Conservation (phyloP, 2,113 vertebrate genomes). For the Gopherus flavomarginatus region DNA sequence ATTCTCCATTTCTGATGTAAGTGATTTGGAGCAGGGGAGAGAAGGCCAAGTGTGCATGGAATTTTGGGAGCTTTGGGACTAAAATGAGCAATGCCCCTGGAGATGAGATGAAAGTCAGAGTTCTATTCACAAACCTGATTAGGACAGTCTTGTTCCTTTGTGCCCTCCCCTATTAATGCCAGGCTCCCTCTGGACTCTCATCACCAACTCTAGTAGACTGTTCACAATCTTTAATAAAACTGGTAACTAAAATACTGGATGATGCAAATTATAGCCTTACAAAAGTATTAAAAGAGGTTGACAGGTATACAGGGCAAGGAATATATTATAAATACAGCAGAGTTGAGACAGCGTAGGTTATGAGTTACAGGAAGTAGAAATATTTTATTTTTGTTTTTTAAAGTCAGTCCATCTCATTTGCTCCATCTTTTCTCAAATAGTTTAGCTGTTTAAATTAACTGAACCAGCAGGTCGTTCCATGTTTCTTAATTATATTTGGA, state of each 20-base stretch:
- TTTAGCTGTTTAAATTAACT: background rate
- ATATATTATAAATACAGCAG: no score
- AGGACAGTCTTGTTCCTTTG: background rate
- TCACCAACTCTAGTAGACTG: background rate
- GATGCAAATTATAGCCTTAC: no score
- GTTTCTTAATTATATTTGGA: background rate
- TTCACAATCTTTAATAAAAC: background rate
- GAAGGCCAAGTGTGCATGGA: background rate
- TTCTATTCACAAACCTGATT: accelerated
- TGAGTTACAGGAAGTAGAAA: no score
- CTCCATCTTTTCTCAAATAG: no score
- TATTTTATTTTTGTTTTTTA: background rate
- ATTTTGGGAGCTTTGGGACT: background rate
- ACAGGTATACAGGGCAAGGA: no score
- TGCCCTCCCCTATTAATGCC: background rate
- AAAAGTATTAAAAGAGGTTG: no score
- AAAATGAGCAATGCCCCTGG: background rate
- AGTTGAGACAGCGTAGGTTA: no score
- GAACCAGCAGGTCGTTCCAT: background rate
- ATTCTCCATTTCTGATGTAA: background rate
- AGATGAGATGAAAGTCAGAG: background rate
- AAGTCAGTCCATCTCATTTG: background rate
- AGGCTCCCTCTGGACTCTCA: background rate
- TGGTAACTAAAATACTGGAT: no score
- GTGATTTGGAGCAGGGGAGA: background rate